These are phyloP conservation scores for Tylochromis polylepis DNA, from an alignment of 2,113 vertebrate genomes.

Conservation along the genomic window DNA sequence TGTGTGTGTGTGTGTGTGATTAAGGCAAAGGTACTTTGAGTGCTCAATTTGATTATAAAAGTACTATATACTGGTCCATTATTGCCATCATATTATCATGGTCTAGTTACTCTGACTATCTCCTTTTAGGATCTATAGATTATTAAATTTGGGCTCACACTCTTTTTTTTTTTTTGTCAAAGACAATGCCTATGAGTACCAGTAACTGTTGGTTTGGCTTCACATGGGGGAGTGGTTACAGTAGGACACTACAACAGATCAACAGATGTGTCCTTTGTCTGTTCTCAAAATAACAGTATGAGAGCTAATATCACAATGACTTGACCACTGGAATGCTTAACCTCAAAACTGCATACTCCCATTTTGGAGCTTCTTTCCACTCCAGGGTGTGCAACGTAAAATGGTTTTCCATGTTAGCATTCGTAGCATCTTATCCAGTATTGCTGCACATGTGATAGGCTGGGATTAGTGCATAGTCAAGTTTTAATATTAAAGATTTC, in stretches of 20 bases:
- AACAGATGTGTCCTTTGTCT: neutral
- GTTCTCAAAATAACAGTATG: neutral
- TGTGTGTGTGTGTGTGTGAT: neutral
- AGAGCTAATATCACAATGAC: neutral
- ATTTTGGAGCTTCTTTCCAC: neutral
- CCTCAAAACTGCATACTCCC: neutral
- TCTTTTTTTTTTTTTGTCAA: neutral
- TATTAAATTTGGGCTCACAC: neutral
- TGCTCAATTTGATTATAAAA: neutral
- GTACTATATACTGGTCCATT: neutral
- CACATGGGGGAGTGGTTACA: neutral
- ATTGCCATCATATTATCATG: too few relatives aligned
- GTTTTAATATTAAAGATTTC: conserved; percentile 26
- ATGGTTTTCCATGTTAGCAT: neutral
- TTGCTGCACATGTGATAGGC: neutral
- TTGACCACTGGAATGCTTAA: neutral
- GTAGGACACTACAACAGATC: neutral
- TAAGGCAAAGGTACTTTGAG: neutral
- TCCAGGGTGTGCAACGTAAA: neutral
- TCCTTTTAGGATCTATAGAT: neutral
- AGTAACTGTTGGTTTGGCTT: neutral
- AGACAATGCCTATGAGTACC: neutral
- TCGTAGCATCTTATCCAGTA: neutral
- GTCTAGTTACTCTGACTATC: fast-evolving
- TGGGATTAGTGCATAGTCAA: neutral